Evolutionary conservation across 2,113 vertebrate species (phyloP).

Genomic region (Pachyramphus minor): DNA sequence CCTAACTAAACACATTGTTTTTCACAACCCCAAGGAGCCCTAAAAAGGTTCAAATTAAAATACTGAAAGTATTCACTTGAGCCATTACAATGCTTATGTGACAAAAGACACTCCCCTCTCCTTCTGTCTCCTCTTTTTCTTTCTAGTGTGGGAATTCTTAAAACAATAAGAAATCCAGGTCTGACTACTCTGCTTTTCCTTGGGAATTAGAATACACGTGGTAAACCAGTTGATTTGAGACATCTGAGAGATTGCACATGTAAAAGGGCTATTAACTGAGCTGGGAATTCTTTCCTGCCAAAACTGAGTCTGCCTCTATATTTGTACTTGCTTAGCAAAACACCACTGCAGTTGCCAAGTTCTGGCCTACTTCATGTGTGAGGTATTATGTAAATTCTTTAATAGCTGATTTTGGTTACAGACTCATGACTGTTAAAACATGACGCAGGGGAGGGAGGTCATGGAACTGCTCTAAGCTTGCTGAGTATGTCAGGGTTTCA

Average conservation of each 20-base stretch:
- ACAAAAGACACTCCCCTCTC: neutral
- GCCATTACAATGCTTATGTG: neutral
- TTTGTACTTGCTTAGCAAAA: constrained; percentile 58
- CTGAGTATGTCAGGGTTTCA: neutral
- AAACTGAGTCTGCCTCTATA: constrained; percentile 11
- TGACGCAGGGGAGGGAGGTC: neutral
- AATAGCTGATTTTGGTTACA: constrained; percentile 36
- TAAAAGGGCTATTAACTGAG: constrained; percentile 2
- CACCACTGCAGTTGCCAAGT: neutral
- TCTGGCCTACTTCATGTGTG: constrained; percentile 20
- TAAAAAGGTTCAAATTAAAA: neutral
- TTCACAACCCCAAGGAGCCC: neutral
- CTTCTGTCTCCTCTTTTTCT: neutral
- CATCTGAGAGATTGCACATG: neutral
- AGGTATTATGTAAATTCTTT: constrained; percentile 55
- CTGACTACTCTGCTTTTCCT: neutral
- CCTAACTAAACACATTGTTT: neutral
- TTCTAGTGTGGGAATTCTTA: neutral
- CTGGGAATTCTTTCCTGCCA: constrained; percentile 39
- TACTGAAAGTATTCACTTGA: neutral
- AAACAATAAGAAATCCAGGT: neutral
- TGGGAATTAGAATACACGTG: constrained; percentile 12
- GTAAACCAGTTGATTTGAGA: constrained; percentile 1
- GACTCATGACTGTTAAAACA: constrained; percentile 6
- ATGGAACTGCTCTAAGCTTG: neutral